These are phyloP conservation scores for Threskiornis aethiopicus DNA, from an alignment of 2,797 vertebrate genomes.

Conservation along the genomic window DNA sequence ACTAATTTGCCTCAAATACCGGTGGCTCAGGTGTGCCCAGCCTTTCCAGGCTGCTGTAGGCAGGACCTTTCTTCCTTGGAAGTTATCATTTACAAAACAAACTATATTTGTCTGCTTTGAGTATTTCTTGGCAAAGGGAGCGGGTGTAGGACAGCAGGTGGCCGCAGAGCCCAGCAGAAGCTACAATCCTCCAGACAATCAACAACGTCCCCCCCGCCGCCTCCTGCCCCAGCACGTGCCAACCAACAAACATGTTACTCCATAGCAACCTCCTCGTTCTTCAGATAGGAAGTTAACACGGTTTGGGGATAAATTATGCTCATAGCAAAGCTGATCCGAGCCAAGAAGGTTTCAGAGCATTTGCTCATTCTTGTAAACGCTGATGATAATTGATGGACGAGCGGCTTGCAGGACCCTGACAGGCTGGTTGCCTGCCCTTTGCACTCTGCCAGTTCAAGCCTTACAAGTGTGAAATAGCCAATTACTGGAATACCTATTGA, in stretches of 20 bases:
- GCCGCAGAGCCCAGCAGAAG: slow-evolving; percentile 38
- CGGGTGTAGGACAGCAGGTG: slow-evolving; percentile 19
- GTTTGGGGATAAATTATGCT: slow-evolving; percentile 76
- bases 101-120: not conserved
- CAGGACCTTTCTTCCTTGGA: not conserved
- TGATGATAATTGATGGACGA: slow-evolving; percentile 98
- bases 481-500: slow-evolving; percentile 90
- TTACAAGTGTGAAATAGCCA: slow-evolving; percentile 99
- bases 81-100: not conserved
- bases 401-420: slow-evolving; percentile 83
- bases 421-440: slow-evolving; percentile 93
- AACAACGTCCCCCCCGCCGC: not conserved
- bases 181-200: slow-evolving; percentile 13
- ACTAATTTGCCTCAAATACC: not conserved
- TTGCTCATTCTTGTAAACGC: slow-evolving; percentile 80
- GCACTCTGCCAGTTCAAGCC: slow-evolving; percentile 92
- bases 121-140: slow-evolving; percentile 14
- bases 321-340: slow-evolving; percentile 73
- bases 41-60: not conserved
- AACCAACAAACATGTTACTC: slow-evolving; percentile 49
- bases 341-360: slow-evolving; percentile 81
- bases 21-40: not conserved
- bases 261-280: slow-evolving; percentile 50
- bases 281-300: slow-evolving; percentile 54
- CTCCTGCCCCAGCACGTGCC: not conserved